A percentile compares a stretch with the other conserved stretches of the same genome.
These are phyloP conservation scores for Urosaurus nigricauda DNA, from an alignment of 2,797 vertebrate genomes.

Conservation along the genomic window DNA sequence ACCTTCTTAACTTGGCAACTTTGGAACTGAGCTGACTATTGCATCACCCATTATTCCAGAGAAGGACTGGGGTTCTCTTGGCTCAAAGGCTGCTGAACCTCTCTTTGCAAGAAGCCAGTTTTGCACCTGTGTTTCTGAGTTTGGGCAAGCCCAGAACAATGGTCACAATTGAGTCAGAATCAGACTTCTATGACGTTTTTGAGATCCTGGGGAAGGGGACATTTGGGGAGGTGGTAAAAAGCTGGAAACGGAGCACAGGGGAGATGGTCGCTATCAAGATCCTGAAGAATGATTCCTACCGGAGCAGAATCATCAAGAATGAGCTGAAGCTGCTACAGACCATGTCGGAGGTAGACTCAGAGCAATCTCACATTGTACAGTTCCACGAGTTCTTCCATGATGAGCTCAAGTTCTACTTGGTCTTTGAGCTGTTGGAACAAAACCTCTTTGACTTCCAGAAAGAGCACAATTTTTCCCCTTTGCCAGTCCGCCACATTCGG, in stretches of 20 bases:
- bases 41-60: not conserved
- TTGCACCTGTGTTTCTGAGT: slow-evolving; percentile 29
- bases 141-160: slow-evolving; percentile 59
- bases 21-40: slow-evolving; percentile 9
- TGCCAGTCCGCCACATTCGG: slow-evolving; percentile 79
- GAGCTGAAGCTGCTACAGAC: slow-evolving; percentile 79
- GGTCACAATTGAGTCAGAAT: slow-evolving; percentile 76
- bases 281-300: slow-evolving; percentile 69
- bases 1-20: slow-evolving; percentile 31
- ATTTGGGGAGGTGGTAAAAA: slow-evolving; percentile 81
- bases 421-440: slow-evolving; percentile 83
- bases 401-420: slow-evolving; percentile 76
- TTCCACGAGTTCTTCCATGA: slow-evolving; percentile 79
- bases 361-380: slow-evolving; percentile 76
- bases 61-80: slow-evolving; percentile 28
- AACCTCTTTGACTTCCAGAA: slow-evolving; percentile 82
- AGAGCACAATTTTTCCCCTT: slow-evolving; percentile 75
- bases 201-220: slow-evolving; percentile 80
- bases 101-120: slow-evolving; percentile 33
- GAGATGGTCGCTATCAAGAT: slow-evolving; percentile 83
- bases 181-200: slow-evolving; percentile 76
- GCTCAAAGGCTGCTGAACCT: slow-evolving; percentile 15
- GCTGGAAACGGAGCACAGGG: slow-evolving; percentile 77
- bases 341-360: slow-evolving; percentile 63
- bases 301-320: slow-evolving; percentile 71